Percentiles rank a stretch among this genome's conserved stretches.
Evolutionary conservation across 2,888 invertebrate species (phyloP).

Genomic region (Trissonchulus latispiculum): DNA sequence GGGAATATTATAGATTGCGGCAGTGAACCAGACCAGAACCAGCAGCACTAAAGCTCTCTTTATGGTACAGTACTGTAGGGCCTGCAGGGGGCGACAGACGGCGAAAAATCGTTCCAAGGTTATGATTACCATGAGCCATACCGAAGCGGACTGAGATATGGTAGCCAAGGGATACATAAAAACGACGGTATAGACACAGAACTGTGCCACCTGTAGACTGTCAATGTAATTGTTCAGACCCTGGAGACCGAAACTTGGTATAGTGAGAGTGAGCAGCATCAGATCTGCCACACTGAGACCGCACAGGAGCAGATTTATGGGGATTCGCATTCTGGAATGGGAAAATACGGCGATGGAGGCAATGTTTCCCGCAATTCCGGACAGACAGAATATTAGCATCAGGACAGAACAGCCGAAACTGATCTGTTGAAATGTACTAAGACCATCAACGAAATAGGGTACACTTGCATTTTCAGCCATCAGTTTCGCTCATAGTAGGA

Average conservation of each 20-base stretch:
- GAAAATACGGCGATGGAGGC: slow-evolving; percentile 7
- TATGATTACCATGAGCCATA: slow-evolving; percentile 10
- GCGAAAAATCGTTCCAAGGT: slow-evolving; percentile 12
- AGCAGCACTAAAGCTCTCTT: not conserved
- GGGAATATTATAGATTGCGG: not conserved
- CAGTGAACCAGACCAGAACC: not conserved
- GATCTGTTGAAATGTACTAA: not conserved
- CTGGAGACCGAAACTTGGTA: slow-evolving; percentile 7
- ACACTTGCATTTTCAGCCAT: too few species aligned
- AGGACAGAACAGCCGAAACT: slow-evolving; percentile 13
- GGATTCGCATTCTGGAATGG: slow-evolving; percentile 3
- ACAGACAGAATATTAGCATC: slow-evolving; percentile 14
- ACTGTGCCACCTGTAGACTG: not conserved
- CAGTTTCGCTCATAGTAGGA: too few species aligned
- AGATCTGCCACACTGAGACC: not conserved
- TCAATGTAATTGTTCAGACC: slow-evolving; percentile 10
- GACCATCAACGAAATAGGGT: not conserved
- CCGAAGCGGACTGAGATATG: slow-evolving; percentile 9
- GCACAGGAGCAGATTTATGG: slow-evolving; percentile 1
- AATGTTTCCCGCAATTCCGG: slow-evolving; percentile 5
- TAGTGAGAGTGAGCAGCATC: not conserved
- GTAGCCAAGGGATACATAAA: slow-evolving; percentile 14
- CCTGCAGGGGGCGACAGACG: slow-evolving; percentile 11
- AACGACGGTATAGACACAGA: slow-evolving; percentile 15
- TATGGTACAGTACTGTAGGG: slow-evolving; percentile 16